Conservation (phyloP, 1,140 invertebrate species). For the Drosophila sulfurigaster region DNA sequence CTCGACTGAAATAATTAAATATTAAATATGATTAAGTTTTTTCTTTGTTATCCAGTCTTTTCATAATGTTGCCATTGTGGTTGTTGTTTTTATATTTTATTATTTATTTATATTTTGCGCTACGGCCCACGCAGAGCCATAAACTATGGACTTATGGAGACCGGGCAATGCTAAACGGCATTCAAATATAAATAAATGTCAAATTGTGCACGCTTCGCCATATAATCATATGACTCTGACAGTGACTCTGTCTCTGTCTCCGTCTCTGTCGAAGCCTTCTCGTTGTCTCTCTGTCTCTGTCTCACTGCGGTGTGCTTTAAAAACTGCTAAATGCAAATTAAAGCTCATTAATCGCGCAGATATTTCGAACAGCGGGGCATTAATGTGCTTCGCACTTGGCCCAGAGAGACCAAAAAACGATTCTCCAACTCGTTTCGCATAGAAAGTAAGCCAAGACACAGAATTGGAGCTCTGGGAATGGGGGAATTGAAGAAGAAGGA, state of each 20-base stretch:
- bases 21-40: conserved; percentile 77
- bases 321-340: conserved; percentile 80
- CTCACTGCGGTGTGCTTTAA: conserved; percentile 23
- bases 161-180: conserved; percentile 72
- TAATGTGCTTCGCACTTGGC: conserved; percentile 77
- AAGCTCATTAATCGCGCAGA: conserved; percentile 77
- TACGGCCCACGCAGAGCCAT: conserved; percentile 68
- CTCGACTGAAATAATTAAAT: conserved; percentile 80
- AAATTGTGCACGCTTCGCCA: conserved; percentile 78
- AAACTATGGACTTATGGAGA: conserved; percentile 70
- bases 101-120: conserved; percentile 23
- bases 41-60: conserved; percentile 22
- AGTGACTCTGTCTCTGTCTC: background rate
- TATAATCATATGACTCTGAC: conserved; percentile 59
- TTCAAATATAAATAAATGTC: conserved; percentile 83
- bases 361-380: conserved; percentile 73
- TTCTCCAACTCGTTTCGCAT: conserved; percentile 69
- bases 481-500: background rate
- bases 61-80: background rate
- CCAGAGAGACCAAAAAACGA: conserved; percentile 29
- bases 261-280: background rate
- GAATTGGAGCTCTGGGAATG: background rate
- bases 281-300: conserved; percentile 15
- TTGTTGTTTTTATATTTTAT: conserved; percentile 9
- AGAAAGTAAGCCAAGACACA: conserved; percentile 58